Conservation (phyloP, 1,140 invertebrate species). For the Vollenhovia emeryi region DNA sequence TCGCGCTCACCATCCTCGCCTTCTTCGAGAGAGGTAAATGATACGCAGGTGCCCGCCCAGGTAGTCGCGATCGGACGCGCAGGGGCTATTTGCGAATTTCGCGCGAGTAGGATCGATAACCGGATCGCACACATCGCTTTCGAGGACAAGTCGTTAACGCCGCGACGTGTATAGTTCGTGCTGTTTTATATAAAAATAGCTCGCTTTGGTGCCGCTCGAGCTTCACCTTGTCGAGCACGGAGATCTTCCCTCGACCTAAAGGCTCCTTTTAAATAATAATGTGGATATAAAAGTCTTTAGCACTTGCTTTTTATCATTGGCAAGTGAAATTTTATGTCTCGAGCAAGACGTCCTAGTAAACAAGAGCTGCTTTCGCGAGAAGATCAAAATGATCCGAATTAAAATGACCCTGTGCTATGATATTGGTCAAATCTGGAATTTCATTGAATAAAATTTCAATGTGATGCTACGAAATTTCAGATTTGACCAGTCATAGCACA, state of each 20-base stretch:
- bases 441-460: too few species aligned
- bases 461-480: too few species aligned
- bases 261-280: too few species aligned
- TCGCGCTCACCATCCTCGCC: conserved; percentile 54
- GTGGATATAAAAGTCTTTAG: neutral
- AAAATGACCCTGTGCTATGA: too few species aligned
- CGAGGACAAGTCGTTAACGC: conserved; percentile 9
- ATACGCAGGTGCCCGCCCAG: neutral
- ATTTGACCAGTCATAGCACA: too few species aligned
- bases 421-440: too few species aligned
- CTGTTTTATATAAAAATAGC: conserved; percentile 44
- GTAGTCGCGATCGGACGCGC: neutral
- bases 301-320: neutral
- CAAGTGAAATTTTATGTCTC: neutral
- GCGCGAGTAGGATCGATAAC: conserved; percentile 33
- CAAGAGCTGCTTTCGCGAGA: too few species aligned
- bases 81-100: neutral
- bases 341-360: too few species aligned
- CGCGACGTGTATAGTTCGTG: conserved; percentile 23
- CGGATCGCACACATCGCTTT: conserved; percentile 23
- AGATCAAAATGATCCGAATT: too few species aligned
- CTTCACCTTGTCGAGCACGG: neutral
- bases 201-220: neutral
- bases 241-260: conserved; percentile 11
- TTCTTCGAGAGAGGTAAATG: conserved; percentile 56